Conservation (phyloP, 2,113 vertebrate genomes). For the Dicentrarchus labrax region DNA sequence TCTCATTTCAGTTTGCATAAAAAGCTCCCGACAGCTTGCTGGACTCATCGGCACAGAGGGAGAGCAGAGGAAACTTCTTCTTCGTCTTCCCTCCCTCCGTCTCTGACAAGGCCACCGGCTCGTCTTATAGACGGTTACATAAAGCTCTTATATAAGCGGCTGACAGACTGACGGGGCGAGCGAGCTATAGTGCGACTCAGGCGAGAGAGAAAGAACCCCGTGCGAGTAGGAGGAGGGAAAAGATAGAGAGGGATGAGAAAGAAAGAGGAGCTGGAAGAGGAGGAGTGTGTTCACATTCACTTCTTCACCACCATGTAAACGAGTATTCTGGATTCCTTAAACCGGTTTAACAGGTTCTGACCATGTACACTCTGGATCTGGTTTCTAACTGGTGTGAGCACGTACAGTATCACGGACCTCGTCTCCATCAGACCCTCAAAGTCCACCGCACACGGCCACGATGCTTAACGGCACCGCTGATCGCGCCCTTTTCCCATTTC, state of each 20-base stretch:
- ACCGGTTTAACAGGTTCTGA: too few relatives aligned
- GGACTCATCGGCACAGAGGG: not conserved
- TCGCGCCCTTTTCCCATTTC: too few relatives aligned
- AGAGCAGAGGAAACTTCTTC: not conserved
- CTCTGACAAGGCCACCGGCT: constrained; percentile 8
- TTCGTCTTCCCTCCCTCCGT: not conserved
- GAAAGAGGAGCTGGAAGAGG: too few relatives aligned
- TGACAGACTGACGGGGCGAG: constrained; percentile 22
- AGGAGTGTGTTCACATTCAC: not conserved
- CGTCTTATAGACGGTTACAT: constrained; percentile 36
- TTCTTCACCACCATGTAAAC: not conserved
- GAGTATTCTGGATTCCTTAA: too few relatives aligned
- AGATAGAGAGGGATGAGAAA: not conserved
- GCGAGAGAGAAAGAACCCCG: not conserved
- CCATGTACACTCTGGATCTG: too few relatives aligned
- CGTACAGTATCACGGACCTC: too few relatives aligned
- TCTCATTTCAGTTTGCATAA: not conserved
- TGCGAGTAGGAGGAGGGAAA: not conserved
- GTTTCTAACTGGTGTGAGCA: too few relatives aligned
- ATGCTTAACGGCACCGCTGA: too few relatives aligned
- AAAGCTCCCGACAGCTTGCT: not conserved
- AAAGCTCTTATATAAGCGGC: constrained; percentile 49
- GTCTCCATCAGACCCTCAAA: too few relatives aligned
- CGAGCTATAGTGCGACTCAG: constrained; percentile 9
- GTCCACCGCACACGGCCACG: too few relatives aligned